Base-by-base conservation (phyloP, 1,140 invertebrate genomes). In the Aphidius gifuensis region DNA sequence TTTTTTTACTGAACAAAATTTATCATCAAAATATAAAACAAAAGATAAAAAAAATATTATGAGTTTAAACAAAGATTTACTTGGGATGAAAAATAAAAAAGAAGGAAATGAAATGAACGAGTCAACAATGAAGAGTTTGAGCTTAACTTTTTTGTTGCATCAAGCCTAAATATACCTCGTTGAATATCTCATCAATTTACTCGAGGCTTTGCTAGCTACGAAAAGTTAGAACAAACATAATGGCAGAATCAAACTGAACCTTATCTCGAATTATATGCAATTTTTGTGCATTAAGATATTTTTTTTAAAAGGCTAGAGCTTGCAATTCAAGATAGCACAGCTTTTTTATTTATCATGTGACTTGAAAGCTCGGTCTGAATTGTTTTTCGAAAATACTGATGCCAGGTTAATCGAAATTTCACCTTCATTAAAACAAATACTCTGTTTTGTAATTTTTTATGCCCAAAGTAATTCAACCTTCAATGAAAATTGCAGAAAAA, bases 181-280 rank as follows among this genome's bases (percentile, higher is more conserved):
- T 38, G 42, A 46, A 62, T 62, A 32, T 53, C 60, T 62, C 60
- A 62, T 62, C 60, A 62, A 62, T 62, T 62, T 62, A 56, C 53
- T 48, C 60, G 56, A 48, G 60, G 53, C 60, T 62, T 45, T 21
- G 54, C 60, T 62, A 57, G 53, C 46, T 46, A 39, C 2, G 4
- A 49, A 32, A 32, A 32, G 23, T 32, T 16, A 16, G 16, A 16
- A 16, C 16, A 16, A 16, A 16, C 16, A 32, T 32, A 32, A 32
- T 32, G 23, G 23, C 23, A 32, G 16, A 16, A 16, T 16, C 16
- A 16, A 16, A 16, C 16, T 16, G 16, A 16, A 16, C 16, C 16
- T 16, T 16, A 16, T 16, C 16, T 16, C 16, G 16, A 16, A 16
- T 16, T 16, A 16, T 16, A 16, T 16, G 16, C 16, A 16, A 16